Evolutionary conservation across 2,888 invertebrate genomes (phyloP), one percentile per base, ranked within the genome.

Genomic region (Escarpia spicata): DNA sequence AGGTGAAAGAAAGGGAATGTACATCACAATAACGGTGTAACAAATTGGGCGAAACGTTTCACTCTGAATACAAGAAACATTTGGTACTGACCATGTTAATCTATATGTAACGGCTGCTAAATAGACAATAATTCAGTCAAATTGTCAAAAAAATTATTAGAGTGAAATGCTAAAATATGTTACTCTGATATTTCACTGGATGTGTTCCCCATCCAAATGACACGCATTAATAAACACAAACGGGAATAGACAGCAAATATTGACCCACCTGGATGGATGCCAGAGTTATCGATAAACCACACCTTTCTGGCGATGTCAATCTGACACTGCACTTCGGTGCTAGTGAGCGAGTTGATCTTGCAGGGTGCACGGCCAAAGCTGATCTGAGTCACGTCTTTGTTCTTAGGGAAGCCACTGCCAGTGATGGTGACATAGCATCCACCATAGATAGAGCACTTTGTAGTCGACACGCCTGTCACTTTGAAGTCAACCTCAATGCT

Each of bases 181-280:
- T 52, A 52, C 52, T 52, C 10, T 12, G 52, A 12, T 52, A 12
- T 12, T 12, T 12, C 1, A 1, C 3, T 52, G 52, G 52, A 52
- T 52, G 52, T 52, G 0, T 9, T 37, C 37, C 37, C 37, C 37
- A 37, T 37, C 37, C 37, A 37, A 37, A 37, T 37, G 52, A 52
- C 52, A 26, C 75, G 19, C 75, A 75, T 26, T 0, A n/a, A 26
- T 6, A 75, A 6, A 75, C 19, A 75, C 75, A 75, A 26, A n/a
- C 1, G 4, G 75, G 75, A 75, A 75, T 15, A 26, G 75, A 6
- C 75, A 75, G n/a, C 75, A 75, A 15, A 75, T 75, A 26, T 26
- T 75, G 75, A 75, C 75, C 26, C 75, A 75, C 75, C 75, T 75
- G 75, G 75, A 75, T 75, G 75, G 75, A 75, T 75, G 75, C 75